phyloP scores from a whole-genome alignment of 2,113 vertebrate genomes.

The Eurystomus gularis region DNA sequence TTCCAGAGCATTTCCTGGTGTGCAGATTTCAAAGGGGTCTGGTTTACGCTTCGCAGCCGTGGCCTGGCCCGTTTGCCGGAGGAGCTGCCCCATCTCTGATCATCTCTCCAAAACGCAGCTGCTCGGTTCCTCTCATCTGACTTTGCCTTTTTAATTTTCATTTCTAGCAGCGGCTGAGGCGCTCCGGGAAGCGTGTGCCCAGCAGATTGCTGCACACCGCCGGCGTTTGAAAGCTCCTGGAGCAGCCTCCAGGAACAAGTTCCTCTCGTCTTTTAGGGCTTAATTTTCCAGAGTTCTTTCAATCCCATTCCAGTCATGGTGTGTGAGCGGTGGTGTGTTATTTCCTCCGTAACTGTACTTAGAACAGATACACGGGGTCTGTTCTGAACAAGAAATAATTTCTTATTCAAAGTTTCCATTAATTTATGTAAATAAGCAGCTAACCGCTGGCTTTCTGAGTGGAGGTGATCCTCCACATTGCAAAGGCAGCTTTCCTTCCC shows the following conservation, averaged over 20 bases:
- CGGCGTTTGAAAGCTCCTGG: background rate
- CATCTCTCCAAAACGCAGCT: background rate
- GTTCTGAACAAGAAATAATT: background rate
- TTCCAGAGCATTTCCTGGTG: fast-evolving
- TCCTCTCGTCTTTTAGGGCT: background rate
- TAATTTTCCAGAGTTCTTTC: background rate
- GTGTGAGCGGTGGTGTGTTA: background rate
- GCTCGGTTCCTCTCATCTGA: background rate
- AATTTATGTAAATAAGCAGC: background rate
- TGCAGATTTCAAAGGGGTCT: background rate
- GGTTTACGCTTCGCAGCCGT: fast-evolving
- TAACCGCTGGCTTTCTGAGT: background rate
- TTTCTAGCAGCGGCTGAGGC: background rate
- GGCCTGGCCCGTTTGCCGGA: background rate
- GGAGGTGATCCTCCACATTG: background rate
- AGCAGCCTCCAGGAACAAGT: background rate
- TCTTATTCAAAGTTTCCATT: background rate
- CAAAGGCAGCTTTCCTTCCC: too few species aligned
- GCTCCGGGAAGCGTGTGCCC: background rate
- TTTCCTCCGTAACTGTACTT: background rate
- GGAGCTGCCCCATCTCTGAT: background rate
- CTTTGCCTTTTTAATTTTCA: background rate
- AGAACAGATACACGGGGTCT: background rate
- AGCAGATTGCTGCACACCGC: background rate
- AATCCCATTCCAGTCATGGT: background rate